Conservation (phyloP, 2,113 vertebrate species). For the Silurus glanis region DNA sequence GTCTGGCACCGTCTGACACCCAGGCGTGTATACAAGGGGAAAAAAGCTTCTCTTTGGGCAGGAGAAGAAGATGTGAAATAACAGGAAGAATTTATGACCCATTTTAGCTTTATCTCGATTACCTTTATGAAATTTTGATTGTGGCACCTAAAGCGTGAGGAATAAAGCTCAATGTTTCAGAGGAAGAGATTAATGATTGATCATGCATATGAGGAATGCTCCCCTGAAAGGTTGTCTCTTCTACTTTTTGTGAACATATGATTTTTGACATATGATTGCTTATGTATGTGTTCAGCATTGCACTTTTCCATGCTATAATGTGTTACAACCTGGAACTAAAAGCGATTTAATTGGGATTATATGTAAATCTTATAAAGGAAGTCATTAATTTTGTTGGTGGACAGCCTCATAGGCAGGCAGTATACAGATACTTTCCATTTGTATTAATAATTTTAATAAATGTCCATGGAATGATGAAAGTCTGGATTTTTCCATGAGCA, state of each 20-base stretch:
- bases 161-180: constrained; percentile 53
- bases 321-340: background rate
- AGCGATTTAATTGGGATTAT: background rate
- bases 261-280: background rate
- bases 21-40: background rate
- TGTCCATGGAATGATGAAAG: background rate
- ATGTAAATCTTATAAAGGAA: background rate
- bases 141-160: constrained; percentile 41
- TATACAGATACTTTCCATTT: background rate
- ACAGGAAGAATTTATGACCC: constrained; percentile 40
- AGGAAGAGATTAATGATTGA: constrained; percentile 69
- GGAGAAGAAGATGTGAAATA: constrained; percentile 30
- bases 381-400: background rate
- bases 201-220: constrained; percentile 57
- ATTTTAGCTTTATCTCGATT: constrained; percentile 72
- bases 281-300: background rate
- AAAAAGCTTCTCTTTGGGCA: constrained; percentile 47
- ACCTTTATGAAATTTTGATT: constrained; percentile 71
- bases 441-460: background rate
- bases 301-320: background rate
- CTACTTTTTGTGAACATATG: constrained; percentile 3
- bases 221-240: constrained; percentile 31
- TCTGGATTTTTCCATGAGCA: background rate
- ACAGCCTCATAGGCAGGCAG: background rate
- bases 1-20: constrained; percentile 63